Evolutionary conservation across 1,140 invertebrate species (phyloP).

Genomic region (Chironomus tepperi): DNA sequence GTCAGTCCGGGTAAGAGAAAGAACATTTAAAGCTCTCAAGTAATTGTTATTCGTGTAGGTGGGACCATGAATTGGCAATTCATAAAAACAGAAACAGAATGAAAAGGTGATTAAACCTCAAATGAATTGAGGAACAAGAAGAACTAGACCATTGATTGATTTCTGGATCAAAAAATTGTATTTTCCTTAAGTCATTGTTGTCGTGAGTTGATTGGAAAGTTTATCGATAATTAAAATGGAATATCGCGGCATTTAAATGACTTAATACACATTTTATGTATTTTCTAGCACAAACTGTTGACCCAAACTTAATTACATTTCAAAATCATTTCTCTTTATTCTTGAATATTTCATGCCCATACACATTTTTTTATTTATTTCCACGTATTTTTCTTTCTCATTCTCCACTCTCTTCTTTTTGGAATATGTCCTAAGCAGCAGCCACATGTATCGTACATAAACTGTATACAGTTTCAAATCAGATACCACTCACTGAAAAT

Average conservation of each 20-base stretch:
- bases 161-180: neutral
- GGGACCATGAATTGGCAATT: neutral
- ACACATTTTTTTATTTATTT: neutral
- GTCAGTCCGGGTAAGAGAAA: too few relatives aligned
- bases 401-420: neutral
- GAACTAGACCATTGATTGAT: neutral
- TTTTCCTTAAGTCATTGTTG: neutral
- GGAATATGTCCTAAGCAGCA: neutral
- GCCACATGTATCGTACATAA: neutral
- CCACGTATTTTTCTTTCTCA: neutral
- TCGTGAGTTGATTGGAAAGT: neutral
- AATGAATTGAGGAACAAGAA: neutral
- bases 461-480: neutral
- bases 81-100: neutral
- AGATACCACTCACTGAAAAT: slow-evolving; percentile 7
- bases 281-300: neutral
- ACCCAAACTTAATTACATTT: neutral
- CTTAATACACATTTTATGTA: neutral
- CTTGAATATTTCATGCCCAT: neutral
- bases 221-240: slow-evolving; percentile 1
- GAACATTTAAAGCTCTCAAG: too few relatives aligned
- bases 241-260: neutral
- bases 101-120: neutral
- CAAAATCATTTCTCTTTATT: neutral
- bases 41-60: neutral